phyloP scores from a whole-genome alignment of 92 coral and sea anemone species.

The Porites evermanni region DNA sequence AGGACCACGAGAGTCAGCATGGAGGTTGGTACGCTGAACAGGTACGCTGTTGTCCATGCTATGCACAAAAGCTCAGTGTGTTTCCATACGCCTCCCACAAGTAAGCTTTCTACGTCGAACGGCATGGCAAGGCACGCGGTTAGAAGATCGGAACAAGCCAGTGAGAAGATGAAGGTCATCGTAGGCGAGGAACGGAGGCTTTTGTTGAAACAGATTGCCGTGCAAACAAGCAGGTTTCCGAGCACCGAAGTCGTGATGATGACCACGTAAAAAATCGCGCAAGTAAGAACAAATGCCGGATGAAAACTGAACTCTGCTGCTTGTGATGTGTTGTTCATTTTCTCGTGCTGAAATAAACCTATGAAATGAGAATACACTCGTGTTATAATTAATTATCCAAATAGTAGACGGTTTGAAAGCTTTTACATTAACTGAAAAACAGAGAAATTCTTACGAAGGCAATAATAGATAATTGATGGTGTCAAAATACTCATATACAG shows the following conservation, averaged over 20 bases:
- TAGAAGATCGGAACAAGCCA: conserved; percentile 88
- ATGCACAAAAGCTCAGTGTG: conserved; percentile 74
- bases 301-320: not conserved
- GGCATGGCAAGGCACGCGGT: conserved; percentile 87
- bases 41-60: conserved; percentile 86
- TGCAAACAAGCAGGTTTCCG: conserved; percentile 86
- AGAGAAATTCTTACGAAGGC: not conserved
- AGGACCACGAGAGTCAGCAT: conserved; percentile 79
- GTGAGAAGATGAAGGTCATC: conserved; percentile 85
- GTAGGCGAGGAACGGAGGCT: conserved; percentile 80
- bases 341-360: not conserved
- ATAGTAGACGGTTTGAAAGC: not conserved
- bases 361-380: not conserved
- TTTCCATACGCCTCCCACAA: conserved; percentile 68
- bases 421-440: not conserved
- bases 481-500: too few relatives aligned
- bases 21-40: conserved; percentile 92
- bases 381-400: not conserved
- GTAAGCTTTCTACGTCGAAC: conserved; percentile 80
- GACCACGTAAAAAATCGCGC: not conserved
- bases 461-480: too few relatives aligned
- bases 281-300: conserved; percentile 19
- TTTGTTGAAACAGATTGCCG: conserved; percentile 77
- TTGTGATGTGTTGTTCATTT: conserved; percentile 37
- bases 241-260: conserved; percentile 68